Evolutionary conservation across 2,888 invertebrate species (phyloP).

Genomic region (Chrysolina americana): DNA sequence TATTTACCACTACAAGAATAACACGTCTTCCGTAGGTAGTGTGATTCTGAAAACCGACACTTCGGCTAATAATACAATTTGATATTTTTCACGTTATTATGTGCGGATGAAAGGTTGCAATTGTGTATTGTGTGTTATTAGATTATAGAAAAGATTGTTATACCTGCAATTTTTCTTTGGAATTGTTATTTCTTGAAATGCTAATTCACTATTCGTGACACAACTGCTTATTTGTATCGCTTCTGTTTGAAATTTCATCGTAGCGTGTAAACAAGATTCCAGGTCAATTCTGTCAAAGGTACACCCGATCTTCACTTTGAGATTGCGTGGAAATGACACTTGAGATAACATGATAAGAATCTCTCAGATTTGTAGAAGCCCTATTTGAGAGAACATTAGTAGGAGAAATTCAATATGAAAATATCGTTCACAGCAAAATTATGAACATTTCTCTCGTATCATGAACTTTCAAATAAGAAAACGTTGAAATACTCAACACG

Average conservation of each 20-base stretch:
- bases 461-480: no score
- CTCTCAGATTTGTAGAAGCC: not conserved
- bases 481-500: no score
- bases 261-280: constrained; percentile 32
- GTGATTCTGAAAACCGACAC: constrained; percentile 30
- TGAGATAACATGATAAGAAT: constrained; percentile 17
- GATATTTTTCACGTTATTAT: constrained; percentile 31
- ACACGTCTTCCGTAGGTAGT: constrained; percentile 28
- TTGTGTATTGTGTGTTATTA: constrained; percentile 35
- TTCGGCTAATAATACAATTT: constrained; percentile 32
- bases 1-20: constrained; percentile 39
- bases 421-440: no score
- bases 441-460: no score
- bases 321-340: constrained; percentile 1
- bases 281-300: constrained; percentile 1
- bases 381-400: no score
- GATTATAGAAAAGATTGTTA: constrained; percentile 32
- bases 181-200: constrained; percentile 25
- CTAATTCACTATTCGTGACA: constrained; percentile 18
- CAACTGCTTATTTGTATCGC: constrained; percentile 33
- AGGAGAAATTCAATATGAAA: no score
- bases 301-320: not conserved
- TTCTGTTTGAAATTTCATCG: constrained; percentile 29
- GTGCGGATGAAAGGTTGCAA: constrained; percentile 13
- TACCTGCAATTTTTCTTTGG: constrained; percentile 35